Conservation (phyloP, 2,888 invertebrate genomes). For the Masnerella sp. region DNA sequence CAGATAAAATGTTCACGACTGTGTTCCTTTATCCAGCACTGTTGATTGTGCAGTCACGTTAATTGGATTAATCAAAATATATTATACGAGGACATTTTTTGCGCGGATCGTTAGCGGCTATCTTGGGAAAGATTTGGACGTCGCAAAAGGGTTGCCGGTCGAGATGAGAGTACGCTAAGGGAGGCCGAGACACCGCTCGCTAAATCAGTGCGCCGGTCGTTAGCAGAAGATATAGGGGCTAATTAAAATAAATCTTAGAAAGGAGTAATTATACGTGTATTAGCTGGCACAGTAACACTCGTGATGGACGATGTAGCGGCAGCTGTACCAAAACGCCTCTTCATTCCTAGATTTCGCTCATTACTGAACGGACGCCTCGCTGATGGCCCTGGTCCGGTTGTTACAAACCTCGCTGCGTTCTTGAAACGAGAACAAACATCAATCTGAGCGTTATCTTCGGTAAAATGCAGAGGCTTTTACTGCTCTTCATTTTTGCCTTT, state of each 20-base stretch:
- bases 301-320: conserved; percentile 77
- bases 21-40: conserved; percentile 23
- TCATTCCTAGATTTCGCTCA: conserved; percentile 77
- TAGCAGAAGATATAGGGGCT: conserved; percentile 77
- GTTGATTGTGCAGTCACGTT: conserved; percentile 49
- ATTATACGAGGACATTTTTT: conserved; percentile 51
- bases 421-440: conserved; percentile 38
- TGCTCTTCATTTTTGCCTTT: neutral
- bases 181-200: conserved; percentile 68
- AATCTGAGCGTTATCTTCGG: no score
- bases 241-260: conserved; percentile 78
- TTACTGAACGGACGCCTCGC: conserved; percentile 71
- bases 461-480: no score
- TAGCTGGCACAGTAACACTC: conserved; percentile 72
- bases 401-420: conserved; percentile 49
- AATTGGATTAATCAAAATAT: conserved; percentile 57
- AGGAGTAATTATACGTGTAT: conserved; percentile 78
- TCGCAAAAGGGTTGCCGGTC: conserved; percentile 55
- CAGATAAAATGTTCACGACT: no score
- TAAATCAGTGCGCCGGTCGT: conserved; percentile 75
- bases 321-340: conserved; percentile 78
- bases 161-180: conserved; percentile 55
- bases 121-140: conserved; percentile 60
- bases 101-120: conserved; percentile 59
- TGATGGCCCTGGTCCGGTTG: conserved; percentile 62